Evolutionary conservation across 2,797 vertebrate genomes (phyloP).

Genomic region (Leuciscus waleckii): DNA sequence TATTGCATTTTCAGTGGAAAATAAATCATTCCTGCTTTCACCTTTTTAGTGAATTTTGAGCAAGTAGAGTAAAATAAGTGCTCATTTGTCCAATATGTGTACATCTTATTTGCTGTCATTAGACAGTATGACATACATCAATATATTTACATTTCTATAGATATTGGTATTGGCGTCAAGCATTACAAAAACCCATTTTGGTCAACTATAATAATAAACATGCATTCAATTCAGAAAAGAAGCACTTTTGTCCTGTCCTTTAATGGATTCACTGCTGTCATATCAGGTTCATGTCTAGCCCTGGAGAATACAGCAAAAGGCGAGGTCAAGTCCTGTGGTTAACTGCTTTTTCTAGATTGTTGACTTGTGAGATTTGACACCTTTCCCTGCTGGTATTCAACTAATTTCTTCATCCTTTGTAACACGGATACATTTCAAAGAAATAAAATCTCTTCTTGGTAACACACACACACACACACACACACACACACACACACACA

Average conservation of each 20-base stretch:
- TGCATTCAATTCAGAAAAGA: not conserved
- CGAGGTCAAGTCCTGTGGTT: conserved; percentile 43
- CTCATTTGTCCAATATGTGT: not conserved
- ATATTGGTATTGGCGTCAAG: not conserved
- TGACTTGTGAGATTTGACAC: conserved; percentile 40
- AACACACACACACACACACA: not conserved
- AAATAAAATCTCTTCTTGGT: not conserved
- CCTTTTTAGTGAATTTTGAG: not conserved
- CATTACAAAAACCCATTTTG: not conserved
- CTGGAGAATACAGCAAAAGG: not conserved
- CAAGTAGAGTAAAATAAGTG: not conserved
- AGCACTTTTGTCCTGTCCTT: conserved; percentile 1
- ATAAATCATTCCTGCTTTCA: not conserved
- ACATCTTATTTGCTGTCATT: not conserved
- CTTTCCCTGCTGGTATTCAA: conserved; percentile 8
- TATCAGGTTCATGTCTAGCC: conserved; percentile 16
- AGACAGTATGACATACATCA: not conserved
- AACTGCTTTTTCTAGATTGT: conserved; percentile 47
- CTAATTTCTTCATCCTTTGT: conserved; percentile 15
- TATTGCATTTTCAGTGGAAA: not conserved
- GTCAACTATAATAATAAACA: not conserved
- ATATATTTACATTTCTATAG: not conserved
- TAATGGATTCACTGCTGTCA: conserved; percentile 9
- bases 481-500: not conserved
- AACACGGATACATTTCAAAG: not conserved